Evolutionary conservation across 2,113 vertebrate genomes (phyloP).

Genomic region (Callorhinus ursinus): DNA sequence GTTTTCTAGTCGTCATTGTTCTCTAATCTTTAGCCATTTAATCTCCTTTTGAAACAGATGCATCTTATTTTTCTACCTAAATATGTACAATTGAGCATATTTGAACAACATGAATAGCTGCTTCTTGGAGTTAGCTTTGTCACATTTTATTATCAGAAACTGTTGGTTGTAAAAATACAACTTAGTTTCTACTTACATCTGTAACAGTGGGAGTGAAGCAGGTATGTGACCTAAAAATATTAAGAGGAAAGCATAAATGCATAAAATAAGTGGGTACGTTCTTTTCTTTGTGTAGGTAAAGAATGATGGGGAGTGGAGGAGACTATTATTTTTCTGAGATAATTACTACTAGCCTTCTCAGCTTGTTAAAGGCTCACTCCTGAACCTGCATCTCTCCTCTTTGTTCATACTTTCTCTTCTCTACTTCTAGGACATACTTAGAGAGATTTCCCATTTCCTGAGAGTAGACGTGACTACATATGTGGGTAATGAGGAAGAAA

Average conservation of each 20-base stretch:
- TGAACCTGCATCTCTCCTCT: background rate
- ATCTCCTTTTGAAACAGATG: conserved; percentile 17
- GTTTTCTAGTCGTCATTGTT: background rate
- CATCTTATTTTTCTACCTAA: background rate
- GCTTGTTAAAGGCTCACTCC: background rate
- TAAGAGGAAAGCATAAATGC: background rate
- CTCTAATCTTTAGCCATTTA: conserved; percentile 38
- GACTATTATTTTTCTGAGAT: background rate
- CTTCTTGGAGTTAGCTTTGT: conserved; percentile 53
- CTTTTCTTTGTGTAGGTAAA: background rate
- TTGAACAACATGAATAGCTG: conserved; percentile 11
- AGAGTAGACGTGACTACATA: background rate
- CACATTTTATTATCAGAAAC: conserved; percentile 35
- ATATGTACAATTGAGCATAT: background rate
- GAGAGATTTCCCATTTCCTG: background rate
- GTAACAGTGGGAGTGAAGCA: background rate
- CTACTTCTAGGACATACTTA: background rate
- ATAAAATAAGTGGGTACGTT: background rate
- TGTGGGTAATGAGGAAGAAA: background rate
- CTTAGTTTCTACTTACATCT: conserved; percentile 5
- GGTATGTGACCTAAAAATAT: background rate
- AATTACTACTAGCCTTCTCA: background rate
- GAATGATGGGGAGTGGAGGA: background rate
- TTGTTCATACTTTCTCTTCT: background rate
- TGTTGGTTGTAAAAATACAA: conserved; percentile 44